Conservation (phyloP, 2,113 vertebrate genomes). For the Sinocyclocheilus maitianheensis region DNA sequence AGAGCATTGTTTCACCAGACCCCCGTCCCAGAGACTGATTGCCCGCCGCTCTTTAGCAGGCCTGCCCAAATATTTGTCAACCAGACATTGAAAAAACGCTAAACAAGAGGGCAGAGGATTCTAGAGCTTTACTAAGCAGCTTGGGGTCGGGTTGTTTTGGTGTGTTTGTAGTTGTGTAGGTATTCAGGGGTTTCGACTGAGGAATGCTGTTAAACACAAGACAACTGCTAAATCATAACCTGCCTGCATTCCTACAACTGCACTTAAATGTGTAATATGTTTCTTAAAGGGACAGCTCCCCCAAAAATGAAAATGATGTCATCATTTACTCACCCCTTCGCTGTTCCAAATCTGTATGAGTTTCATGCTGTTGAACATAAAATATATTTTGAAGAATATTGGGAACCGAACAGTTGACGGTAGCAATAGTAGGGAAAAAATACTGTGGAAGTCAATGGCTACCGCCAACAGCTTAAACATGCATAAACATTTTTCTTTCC, state of each 20-base stretch:
- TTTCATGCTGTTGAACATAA: too few relatives aligned
- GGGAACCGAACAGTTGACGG: too few relatives aligned
- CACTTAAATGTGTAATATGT: too few relatives aligned
- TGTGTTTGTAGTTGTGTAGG: background rate
- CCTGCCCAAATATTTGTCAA: conserved; percentile 60
- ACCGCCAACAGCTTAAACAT: too few relatives aligned
- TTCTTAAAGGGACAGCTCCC: too few relatives aligned
- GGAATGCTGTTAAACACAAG: conserved; percentile 10
- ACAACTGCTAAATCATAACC: background rate
- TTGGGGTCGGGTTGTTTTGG: conserved; percentile 14
- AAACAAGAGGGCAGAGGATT: conserved; percentile 23
- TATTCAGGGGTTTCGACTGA: background rate
- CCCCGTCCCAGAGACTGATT: background rate
- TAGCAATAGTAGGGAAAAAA: too few relatives aligned
- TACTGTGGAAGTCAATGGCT: too few relatives aligned
- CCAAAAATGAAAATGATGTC: too few relatives aligned
- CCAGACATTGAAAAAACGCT: background rate
- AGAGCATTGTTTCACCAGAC: conserved; percentile 11
- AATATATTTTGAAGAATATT: too few relatives aligned
- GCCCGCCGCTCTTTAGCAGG: conserved; percentile 23
- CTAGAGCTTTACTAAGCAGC: conserved; percentile 12
- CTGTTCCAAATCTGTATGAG: too few relatives aligned
- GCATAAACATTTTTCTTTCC: too few relatives aligned
- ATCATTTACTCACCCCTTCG: too few relatives aligned
- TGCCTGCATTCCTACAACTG: background rate